Evolutionary conservation across 2,888 invertebrate species (phyloP).

Genomic region (Lithosia quadra): DNA sequence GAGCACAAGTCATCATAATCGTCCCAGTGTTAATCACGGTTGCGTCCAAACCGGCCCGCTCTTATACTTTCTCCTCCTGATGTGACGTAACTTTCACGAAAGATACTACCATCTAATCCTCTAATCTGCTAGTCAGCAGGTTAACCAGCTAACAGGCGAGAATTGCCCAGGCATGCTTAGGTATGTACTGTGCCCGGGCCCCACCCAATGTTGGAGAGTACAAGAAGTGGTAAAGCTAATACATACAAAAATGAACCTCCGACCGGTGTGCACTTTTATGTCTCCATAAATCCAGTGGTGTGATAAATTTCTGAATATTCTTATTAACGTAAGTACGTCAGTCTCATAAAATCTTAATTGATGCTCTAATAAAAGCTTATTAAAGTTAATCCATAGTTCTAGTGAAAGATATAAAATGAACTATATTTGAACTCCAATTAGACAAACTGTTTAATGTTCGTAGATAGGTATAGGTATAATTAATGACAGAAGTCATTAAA

Average conservation of each 20-base stretch:
- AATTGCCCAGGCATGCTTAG: too few relatives aligned
- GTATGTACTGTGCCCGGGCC: too few relatives aligned
- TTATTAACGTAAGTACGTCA: background rate
- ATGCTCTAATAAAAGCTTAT: constrained; percentile 12
- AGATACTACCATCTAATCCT: too few relatives aligned
- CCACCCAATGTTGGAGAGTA: too few relatives aligned
- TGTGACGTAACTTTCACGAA: too few relatives aligned
- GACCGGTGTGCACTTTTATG: background rate
- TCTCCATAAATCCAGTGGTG: background rate
- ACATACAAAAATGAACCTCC: background rate
- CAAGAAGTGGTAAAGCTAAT: too few relatives aligned
- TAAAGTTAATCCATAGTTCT: constrained; percentile 9
- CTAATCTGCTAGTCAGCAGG: too few relatives aligned
- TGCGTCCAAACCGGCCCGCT: too few relatives aligned
- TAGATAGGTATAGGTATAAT: background rate
- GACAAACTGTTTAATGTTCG: constrained; percentile 16
- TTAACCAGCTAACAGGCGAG: too few relatives aligned
- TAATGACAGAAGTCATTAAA: background rate
- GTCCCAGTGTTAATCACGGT: too few relatives aligned
- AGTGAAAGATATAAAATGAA: constrained; percentile 27
- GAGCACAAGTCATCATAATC: too few relatives aligned
- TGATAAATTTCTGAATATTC: background rate
- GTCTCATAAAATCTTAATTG: constrained; percentile 13
- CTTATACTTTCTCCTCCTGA: too few relatives aligned
- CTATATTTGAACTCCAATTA: constrained; percentile 38